Conservation (phyloP, 2,888 invertebrate genomes). For the Frankliniella intonsa region DNA sequence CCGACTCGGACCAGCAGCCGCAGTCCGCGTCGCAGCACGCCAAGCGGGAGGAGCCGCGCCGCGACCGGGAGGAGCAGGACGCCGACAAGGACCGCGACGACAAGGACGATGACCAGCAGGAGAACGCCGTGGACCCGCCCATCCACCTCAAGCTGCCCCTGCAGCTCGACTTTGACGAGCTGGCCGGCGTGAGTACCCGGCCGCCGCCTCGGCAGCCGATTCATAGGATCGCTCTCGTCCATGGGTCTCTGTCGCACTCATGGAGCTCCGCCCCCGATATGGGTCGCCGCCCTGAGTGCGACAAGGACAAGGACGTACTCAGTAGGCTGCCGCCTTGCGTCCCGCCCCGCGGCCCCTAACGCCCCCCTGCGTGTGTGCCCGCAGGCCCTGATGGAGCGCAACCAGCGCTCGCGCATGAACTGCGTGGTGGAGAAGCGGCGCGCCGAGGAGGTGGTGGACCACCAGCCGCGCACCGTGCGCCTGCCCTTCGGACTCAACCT, state of each 20-base stretch:
- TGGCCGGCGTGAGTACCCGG: conserved; percentile 62
- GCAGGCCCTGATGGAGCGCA: conserved; percentile 52
- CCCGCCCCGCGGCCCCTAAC: no score
- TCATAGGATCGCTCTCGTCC: no score
- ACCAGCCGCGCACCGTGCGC: conserved; percentile 60
- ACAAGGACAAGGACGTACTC: no score
- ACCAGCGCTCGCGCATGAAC: conserved; percentile 71
- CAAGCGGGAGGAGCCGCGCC: conserved; percentile 42
- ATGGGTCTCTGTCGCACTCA: no score
- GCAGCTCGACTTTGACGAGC: conserved; percentile 76
- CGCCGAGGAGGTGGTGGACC: conserved; percentile 76
- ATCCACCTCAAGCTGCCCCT: conserved; percentile 69
- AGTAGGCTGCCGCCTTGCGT: no score
- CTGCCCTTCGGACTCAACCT: conserved; percentile 64
- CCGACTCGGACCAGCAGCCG: conserved; percentile 40
- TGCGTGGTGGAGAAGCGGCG: conserved; percentile 83
- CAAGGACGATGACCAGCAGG: conserved; percentile 48
- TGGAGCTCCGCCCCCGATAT: no score
- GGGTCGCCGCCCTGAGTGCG: no score
- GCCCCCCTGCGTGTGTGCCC: background rate
- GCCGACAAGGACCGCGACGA: background rate
- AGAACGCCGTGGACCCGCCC: conserved; percentile 51
- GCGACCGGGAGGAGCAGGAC: background rate
- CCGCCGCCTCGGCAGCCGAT: background rate
- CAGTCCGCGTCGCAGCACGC: conserved; percentile 40